phyloP scores from a whole-genome alignment of 2,113 vertebrate genomes.

The Passer domesticus region DNA sequence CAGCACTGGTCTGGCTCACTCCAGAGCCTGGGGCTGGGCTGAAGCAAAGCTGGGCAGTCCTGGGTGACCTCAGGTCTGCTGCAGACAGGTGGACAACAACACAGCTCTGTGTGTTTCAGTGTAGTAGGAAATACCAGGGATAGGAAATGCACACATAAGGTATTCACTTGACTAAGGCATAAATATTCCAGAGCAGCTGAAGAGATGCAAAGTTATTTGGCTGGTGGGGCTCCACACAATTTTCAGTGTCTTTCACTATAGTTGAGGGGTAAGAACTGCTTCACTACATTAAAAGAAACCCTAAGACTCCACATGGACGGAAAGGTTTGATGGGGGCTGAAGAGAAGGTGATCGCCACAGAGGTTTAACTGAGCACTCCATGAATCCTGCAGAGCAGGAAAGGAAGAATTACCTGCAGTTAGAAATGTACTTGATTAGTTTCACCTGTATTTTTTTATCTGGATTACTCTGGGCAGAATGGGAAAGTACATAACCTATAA shows the following conservation, averaged over 20 bases:
- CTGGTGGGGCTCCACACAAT: background rate
- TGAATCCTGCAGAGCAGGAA: background rate
- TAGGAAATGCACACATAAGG: background rate
- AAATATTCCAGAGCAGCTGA: background rate
- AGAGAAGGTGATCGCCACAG: background rate
- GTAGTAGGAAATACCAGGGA: background rate
- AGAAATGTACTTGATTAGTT: background rate
- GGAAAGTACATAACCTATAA: background rate
- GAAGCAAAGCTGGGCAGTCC: background rate
- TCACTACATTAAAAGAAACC: background rate
- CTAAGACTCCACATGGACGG: rapidly evolving
- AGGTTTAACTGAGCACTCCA: background rate
- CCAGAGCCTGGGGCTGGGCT: background rate
- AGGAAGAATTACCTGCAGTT: background rate
- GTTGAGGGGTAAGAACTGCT: background rate
- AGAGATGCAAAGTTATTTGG: background rate
- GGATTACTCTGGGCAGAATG: background rate
- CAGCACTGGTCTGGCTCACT: background rate
- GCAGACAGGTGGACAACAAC: background rate
- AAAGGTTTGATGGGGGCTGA: background rate
- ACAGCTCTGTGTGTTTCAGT: background rate
- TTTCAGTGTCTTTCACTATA: background rate
- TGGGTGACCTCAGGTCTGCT: background rate
- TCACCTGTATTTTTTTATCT: background rate
- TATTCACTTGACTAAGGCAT: background rate